phyloP scores from a whole-genome alignment of 1,140 invertebrate genomes.

The Palaemon carinicauda region DNA sequence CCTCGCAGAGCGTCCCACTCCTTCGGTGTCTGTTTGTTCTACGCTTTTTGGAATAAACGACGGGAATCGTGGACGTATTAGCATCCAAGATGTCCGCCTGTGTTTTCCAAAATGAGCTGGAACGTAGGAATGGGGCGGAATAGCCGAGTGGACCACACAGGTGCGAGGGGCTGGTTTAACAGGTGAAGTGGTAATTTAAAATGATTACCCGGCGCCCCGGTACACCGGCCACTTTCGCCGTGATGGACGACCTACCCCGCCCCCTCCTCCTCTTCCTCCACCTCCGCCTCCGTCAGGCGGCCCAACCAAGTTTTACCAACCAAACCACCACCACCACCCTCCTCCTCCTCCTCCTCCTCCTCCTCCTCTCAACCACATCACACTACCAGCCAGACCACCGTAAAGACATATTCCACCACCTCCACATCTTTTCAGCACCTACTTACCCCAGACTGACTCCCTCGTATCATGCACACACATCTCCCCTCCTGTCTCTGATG shows the following conservation, averaged over 20 bases:
- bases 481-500: too few species aligned
- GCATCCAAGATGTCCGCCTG: too few species aligned
- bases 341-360: background rate
- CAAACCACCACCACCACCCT: background rate
- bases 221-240: background rate
- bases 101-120: background rate
- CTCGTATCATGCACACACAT: background rate
- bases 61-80: too few species aligned
- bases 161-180: background rate
- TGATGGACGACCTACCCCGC: background rate
- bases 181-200: slow-evolving; percentile 5
- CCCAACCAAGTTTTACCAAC: background rate
- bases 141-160: background rate
- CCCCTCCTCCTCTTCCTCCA: background rate
- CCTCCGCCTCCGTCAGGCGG: background rate
- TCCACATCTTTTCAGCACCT: background rate
- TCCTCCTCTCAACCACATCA: background rate
- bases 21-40: too few species aligned
- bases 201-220: background rate
- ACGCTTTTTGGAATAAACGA: too few species aligned
- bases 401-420: background rate
- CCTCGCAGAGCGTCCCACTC: too few species aligned
- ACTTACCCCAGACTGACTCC: background rate
- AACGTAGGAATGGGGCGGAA: background rate
- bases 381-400: background rate